Evolutionary conservation across 2,888 invertebrate genomes (phyloP).

Genomic region (Mactromeris polynyma): DNA sequence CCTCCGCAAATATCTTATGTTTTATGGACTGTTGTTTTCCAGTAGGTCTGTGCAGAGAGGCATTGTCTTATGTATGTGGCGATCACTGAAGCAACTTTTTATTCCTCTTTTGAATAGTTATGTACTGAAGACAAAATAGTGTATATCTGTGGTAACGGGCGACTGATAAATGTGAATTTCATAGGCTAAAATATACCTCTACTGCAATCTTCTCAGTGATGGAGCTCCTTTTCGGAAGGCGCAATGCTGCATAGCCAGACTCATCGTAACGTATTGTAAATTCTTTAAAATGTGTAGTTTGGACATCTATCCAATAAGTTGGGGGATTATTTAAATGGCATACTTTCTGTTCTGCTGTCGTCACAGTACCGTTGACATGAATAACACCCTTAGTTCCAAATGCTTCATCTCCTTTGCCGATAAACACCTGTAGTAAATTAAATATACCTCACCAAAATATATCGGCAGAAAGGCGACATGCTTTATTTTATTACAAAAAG

Average conservation of each 20-base stretch:
- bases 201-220: not conserved
- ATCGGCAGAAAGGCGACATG: too few species aligned
- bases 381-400: not conserved
- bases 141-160: too few species aligned
- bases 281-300: not conserved
- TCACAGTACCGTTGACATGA: not conserved
- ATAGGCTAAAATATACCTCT: not conserved
- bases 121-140: too few species aligned
- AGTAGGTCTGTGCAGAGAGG: too few species aligned
- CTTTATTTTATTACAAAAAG: too few species aligned
- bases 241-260: conserved; percentile 7
- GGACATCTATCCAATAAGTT: not conserved
- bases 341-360: not conserved
- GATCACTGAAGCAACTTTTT: not conserved
- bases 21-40: too few species aligned
- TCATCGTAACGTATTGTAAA: conserved; percentile 3
- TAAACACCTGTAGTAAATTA: conserved; percentile 8
- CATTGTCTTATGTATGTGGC: too few species aligned
- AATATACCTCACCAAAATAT: too few species aligned
- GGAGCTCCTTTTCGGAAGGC: not conserved
- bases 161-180: not conserved
- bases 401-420: conserved; percentile 15
- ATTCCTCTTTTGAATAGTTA: not conserved
- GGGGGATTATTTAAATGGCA: conserved; percentile 16
- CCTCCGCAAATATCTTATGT: too few species aligned